Conservation (phyloP, 2,888 invertebrate species). For the Onchidella celtica region DNA sequence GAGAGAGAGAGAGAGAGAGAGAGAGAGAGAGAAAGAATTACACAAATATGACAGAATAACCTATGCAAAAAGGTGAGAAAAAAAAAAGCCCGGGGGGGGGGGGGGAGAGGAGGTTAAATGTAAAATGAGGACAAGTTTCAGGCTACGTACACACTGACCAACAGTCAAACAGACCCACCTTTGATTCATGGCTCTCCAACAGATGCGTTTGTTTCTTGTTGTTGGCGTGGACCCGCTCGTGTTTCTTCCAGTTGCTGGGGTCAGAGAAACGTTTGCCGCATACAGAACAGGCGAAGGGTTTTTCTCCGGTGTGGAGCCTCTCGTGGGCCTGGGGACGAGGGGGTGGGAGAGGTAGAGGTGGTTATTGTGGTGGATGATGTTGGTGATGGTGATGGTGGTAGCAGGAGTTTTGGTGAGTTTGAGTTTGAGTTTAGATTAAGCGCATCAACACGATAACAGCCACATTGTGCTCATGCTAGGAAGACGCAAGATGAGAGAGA, state of each 20-base stretch:
- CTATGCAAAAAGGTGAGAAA: too few relatives aligned
- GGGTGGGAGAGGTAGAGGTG: neutral
- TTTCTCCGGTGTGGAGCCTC: conserved; percentile 74
- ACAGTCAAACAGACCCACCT: conserved; percentile 31
- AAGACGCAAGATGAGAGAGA: too few relatives aligned
- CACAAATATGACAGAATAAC: too few relatives aligned
- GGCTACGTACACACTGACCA: neutral
- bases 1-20: too few relatives aligned
- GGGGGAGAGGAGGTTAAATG: neutral
- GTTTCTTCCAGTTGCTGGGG: conserved; percentile 76
- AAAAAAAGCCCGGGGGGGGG: too few relatives aligned
- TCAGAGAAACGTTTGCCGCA: conserved; percentile 75
- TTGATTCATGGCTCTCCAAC: conserved; percentile 54
- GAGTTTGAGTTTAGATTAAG: too few relatives aligned
- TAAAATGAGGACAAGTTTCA: neutral
- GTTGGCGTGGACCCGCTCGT: conserved; percentile 72
- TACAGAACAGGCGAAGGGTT: conserved; percentile 73
- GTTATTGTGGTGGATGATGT: neutral
- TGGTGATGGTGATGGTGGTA: neutral
- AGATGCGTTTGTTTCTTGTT: conserved; percentile 61
- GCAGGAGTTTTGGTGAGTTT: conserved; percentile 2
- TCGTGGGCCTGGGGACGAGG: conserved; percentile 67
- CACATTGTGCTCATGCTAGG: too few relatives aligned
- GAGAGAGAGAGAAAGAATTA: too few relatives aligned
- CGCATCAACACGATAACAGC: too few relatives aligned